Base-by-base conservation (phyloP, 1,140 invertebrate genomes). In the Teleopsis dalmanni region DNA sequence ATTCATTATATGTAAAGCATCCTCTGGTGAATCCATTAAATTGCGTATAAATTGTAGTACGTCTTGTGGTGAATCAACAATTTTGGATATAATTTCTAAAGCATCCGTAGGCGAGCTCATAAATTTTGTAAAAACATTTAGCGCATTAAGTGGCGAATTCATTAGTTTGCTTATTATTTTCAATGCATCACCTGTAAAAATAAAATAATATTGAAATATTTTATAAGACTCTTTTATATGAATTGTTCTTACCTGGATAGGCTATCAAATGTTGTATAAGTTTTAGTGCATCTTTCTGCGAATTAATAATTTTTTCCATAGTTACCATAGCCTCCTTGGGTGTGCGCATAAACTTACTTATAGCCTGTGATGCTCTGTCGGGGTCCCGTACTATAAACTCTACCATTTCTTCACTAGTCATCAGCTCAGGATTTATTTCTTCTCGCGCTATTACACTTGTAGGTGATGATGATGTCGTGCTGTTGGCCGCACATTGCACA, bases 71-170 rank as follows among this genome's bases (percentile, higher is more conserved):
- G 68, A 71, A 45, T 59, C 65, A 22, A 65, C 63, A 41, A 70
- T 59, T 49, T 71, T 71, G 5, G 63, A 65, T 34, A 71, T 70
- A 8, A 71, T 70, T 55, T 71, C 67, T 19, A 70, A 55, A 10
- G 67, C 63, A 52, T 71, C 68, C 14, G 62, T 69, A 16, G 68
- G 68, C 3, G 65, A 70, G 37, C 63, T 67, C 67, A 71, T 70
- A 35, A 70, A 71, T 50, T 71, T 70, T 2, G 67, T 71, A 36
- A 71, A 71, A 58, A 71, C 68, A 57, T 65, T 70, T 29, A 71
- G 48, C 33, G 68, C 68, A 48, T 71, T 64, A 42, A 70, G 65
- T 14, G 68, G 68, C 48, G 68, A 70, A 48, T 68, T 69, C 67
- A 70, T 70, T 46, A 71, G 59, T 60, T 71, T 71, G 37, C 61